A percentile compares a stretch with the other conserved stretches of the same genome.
Evolutionary conservation across 2,113 vertebrate genomes (phyloP).

Genomic region (Xenopus laevis): DNA sequence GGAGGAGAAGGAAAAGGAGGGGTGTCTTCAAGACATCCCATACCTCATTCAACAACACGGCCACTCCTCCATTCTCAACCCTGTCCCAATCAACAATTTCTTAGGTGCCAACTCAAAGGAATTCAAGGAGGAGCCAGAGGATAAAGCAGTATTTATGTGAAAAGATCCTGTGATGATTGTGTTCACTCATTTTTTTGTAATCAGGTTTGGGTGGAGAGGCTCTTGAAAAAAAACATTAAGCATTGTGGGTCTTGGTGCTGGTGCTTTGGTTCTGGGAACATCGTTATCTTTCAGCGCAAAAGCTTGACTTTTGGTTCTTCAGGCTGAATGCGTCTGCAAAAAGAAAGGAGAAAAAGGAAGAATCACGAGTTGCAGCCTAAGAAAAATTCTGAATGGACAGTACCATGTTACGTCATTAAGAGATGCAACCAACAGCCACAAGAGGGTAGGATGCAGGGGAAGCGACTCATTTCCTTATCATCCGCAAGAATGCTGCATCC

Average conservation of each 20-base stretch:
- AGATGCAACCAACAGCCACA: slow-evolving; percentile 69
- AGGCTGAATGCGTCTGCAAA: slow-evolving; percentile 40
- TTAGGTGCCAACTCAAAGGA: slow-evolving; percentile 16
- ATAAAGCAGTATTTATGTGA: slow-evolving; percentile 41
- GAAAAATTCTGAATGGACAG: slow-evolving; percentile 77
- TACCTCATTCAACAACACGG: neutral
- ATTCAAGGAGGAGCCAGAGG: slow-evolving; percentile 20
- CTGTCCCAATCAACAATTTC: slow-evolving; percentile 34
- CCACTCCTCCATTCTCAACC: slow-evolving; percentile 25
- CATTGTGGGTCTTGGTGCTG: slow-evolving; percentile 6
- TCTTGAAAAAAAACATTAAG: slow-evolving; percentile 27
- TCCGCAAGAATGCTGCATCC: slow-evolving; percentile 38
- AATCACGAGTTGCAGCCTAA: slow-evolving; percentile 57
- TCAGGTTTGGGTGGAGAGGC: slow-evolving; percentile 14
- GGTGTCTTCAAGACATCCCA: slow-evolving; percentile 23
- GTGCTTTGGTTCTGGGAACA: slow-evolving; percentile 11
- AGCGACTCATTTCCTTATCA: slow-evolving; percentile 56
- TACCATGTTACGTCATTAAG: slow-evolving; percentile 72
- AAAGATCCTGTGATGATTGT: slow-evolving; percentile 29
- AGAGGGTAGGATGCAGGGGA: slow-evolving; percentile 60
- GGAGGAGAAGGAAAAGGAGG: slow-evolving; percentile 9
- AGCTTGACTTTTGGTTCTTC: slow-evolving; percentile 30
- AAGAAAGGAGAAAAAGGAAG: slow-evolving; percentile 57
- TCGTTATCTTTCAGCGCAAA: slow-evolving; percentile 10
- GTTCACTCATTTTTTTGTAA: slow-evolving; percentile 10